Evolutionary conservation across 1,140 invertebrate genomes (phyloP).

Genomic region (Danaus plexippus): DNA sequence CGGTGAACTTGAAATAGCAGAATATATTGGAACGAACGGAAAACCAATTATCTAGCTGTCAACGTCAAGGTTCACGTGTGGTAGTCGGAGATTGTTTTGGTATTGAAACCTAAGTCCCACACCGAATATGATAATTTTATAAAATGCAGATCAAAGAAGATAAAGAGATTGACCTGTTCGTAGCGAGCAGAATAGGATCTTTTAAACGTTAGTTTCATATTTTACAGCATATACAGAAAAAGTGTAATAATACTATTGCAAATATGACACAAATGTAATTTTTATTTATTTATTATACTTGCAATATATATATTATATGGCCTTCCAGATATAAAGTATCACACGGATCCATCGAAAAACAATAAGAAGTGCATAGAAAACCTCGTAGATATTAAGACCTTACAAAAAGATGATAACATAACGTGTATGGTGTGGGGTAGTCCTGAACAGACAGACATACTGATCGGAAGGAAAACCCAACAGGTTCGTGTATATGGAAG

Average conservation of each 20-base stretch:
- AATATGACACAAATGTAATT: not conserved
- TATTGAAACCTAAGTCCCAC: no score
- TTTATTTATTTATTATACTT: conserved; percentile 2
- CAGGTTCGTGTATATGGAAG: conserved; percentile 25
- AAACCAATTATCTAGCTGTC: no score
- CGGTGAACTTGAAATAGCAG: no score
- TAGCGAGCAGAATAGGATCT: conserved; percentile 64
- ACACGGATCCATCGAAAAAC: conserved; percentile 55
- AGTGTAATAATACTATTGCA: no score
- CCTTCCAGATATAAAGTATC: conserved; percentile 62
- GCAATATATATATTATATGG: conserved; percentile 2
- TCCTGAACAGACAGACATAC: conserved; percentile 76
- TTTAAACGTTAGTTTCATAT: conserved; percentile 57
- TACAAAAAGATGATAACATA: conserved; percentile 73
- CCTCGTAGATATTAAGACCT: conserved; percentile 59
- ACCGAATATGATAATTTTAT: conserved; percentile 3
- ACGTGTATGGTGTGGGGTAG: conserved; percentile 80
- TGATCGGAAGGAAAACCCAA: conserved; percentile 73
- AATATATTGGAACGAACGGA: no score
- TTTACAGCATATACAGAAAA: no score
- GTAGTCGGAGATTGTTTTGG: no score
- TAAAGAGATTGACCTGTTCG: conserved; percentile 56
- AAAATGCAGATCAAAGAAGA: conserved; percentile 48
- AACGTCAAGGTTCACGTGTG: no score
- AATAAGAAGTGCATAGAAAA: conserved; percentile 66